phyloP scores from a whole-genome alignment of 2,797 vertebrate species.

The Ciconia nigra region DNA sequence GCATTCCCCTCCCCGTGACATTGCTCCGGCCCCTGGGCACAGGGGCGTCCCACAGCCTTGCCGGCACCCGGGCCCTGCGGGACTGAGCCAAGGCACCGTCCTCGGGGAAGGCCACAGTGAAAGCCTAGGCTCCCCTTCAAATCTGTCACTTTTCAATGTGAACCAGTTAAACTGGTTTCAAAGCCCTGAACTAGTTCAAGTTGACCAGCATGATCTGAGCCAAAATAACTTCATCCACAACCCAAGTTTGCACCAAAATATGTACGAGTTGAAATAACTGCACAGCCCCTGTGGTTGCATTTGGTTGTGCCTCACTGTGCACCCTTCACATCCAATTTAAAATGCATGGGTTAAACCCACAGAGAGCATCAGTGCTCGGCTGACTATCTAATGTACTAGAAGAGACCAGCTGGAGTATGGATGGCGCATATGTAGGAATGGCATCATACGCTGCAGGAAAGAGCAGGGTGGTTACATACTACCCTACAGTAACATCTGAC shows the following conservation, averaged over 20 bases:
- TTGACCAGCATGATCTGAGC: background rate
- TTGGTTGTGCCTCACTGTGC: background rate
- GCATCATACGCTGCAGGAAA: background rate
- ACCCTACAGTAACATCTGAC: background rate
- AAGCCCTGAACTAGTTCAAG: background rate
- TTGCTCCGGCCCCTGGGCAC: background rate
- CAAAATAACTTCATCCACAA: background rate
- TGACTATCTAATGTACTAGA: background rate
- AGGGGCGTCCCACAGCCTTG: fast-evolving
- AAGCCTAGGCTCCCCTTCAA: background rate
- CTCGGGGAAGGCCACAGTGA: background rate
- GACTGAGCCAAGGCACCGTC: background rate
- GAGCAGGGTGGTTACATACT: background rate
- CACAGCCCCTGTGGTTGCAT: background rate
- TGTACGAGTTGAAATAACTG: fast-evolving
- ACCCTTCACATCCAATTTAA: background rate
- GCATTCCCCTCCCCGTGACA: background rate
- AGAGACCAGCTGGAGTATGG: background rate
- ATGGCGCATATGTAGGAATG: background rate
- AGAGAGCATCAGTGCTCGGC: background rate
- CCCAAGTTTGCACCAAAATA: background rate
- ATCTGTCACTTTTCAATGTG: background rate
- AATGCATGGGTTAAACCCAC: background rate
- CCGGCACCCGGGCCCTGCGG: background rate
- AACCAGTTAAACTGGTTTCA: background rate